phyloP scores from a whole-genome alignment of 2,888 invertebrate species.

The Vanessa cardui region DNA sequence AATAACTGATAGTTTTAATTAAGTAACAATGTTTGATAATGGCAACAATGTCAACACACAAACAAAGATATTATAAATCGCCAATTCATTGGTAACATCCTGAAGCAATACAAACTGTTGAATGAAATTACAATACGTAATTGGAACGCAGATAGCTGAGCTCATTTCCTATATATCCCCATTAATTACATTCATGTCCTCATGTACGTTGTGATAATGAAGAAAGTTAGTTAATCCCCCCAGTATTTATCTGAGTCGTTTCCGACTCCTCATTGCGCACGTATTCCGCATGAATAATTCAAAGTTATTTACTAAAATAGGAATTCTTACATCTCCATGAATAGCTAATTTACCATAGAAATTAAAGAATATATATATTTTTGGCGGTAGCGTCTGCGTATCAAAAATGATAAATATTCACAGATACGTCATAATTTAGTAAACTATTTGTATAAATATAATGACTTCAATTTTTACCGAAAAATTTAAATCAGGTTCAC shows the following conservation, averaged over 20 bases:
- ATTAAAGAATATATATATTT: constrained; percentile 7
- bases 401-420: neutral
- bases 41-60: constrained; percentile 7
- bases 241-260: constrained; percentile 44
- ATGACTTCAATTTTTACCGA: too few species aligned
- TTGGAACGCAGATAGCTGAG: constrained; percentile 26
- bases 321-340: constrained; percentile 18
- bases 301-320: constrained; percentile 47
- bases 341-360: constrained; percentile 8
- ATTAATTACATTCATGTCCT: constrained; percentile 37
- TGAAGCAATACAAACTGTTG: constrained; percentile 22
- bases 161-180: constrained; percentile 34
- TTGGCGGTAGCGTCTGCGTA: neutral
- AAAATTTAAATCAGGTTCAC: too few species aligned
- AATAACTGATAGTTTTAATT: too few species aligned
- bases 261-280: constrained; percentile 42
- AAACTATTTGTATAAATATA: too few species aligned
- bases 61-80: constrained; percentile 6
- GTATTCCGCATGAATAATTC: constrained; percentile 54
- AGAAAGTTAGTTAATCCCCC: constrained; percentile 33
- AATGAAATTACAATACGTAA: constrained; percentile 31
- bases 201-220: constrained; percentile 31
- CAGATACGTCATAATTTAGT: too few species aligned
- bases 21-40: too few species aligned
- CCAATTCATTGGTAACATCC: constrained; percentile 26